Evolutionary conservation across 2,113 vertebrate species (phyloP).

Genomic region (Grus americana): DNA sequence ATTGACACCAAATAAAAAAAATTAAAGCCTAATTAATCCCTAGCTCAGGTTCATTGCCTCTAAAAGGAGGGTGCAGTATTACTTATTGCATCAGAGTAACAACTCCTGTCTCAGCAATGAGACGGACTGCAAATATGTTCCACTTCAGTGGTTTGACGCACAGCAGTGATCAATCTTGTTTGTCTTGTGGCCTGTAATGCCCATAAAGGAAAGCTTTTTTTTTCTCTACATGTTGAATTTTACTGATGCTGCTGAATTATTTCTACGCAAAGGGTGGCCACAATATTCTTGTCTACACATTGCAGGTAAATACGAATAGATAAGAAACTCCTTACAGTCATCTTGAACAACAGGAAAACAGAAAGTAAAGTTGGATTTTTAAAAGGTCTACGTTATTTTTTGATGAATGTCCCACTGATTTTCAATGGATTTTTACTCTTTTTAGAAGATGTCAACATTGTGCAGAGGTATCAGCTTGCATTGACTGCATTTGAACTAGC

Average conservation of each 20-base stretch:
- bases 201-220: not conserved
- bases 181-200: not conserved
- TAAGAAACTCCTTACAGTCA: not conserved
- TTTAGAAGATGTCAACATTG: not conserved
- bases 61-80: not conserved
- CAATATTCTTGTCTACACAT: not conserved
- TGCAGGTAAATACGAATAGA: not conserved
- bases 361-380: not conserved
- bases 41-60: not conserved
- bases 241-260: not conserved
- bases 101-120: not conserved
- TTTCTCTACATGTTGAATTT: not conserved
- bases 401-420: not conserved
- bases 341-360: not conserved
- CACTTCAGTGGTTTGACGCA: not conserved
- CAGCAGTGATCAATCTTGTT: not conserved
- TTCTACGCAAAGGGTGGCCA: not conserved
- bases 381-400: not conserved
- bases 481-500: not conserved
- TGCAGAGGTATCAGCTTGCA: not conserved
- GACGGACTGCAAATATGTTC: not conserved
- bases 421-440: not conserved
- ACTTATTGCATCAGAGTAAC: not conserved
- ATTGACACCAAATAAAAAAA: not conserved
- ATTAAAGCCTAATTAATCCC: not conserved